Conservation (phyloP, 2,888 invertebrate species). For the Buathra laborator region DNA sequence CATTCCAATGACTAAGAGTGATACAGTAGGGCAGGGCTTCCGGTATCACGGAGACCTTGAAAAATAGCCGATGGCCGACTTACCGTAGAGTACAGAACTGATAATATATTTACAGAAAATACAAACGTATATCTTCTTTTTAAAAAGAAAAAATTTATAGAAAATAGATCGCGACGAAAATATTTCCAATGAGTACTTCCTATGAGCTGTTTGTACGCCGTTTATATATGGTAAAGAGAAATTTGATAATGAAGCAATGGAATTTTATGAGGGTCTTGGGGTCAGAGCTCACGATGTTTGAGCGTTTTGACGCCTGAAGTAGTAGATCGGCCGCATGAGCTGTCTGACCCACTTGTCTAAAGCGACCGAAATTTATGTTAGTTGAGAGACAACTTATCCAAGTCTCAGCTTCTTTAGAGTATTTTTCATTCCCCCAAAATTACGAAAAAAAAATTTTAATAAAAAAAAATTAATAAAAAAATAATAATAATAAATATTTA, state of each 20-base stretch:
- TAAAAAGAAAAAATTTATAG: too few species aligned
- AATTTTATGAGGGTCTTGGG: neutral
- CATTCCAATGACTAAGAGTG: conserved; percentile 17
- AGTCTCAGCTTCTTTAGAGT: neutral
- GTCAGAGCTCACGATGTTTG: neutral
- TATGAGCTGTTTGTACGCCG: neutral
- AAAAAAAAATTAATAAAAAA: too few species aligned
- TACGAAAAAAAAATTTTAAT: too few species aligned
- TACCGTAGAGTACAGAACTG: neutral
- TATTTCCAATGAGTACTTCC: neutral
- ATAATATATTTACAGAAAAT: too few species aligned
- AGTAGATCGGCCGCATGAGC: neutral
- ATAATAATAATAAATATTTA: neutral
- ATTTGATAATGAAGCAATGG: neutral
- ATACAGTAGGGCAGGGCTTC: conserved; percentile 22
- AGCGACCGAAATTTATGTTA: neutral
- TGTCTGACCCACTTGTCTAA: neutral
- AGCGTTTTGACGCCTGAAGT: neutral
- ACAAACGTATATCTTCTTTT: too few species aligned
- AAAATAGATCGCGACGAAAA: neutral
- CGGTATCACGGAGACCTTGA: conserved; percentile 36
- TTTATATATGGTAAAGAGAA: neutral
- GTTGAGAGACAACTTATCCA: neutral
- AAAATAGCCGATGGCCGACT: conserved; percentile 17
- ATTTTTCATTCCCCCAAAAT: neutral